Conservation (phyloP, 2,797 vertebrate genomes). For the Numenius phaeopus region DNA sequence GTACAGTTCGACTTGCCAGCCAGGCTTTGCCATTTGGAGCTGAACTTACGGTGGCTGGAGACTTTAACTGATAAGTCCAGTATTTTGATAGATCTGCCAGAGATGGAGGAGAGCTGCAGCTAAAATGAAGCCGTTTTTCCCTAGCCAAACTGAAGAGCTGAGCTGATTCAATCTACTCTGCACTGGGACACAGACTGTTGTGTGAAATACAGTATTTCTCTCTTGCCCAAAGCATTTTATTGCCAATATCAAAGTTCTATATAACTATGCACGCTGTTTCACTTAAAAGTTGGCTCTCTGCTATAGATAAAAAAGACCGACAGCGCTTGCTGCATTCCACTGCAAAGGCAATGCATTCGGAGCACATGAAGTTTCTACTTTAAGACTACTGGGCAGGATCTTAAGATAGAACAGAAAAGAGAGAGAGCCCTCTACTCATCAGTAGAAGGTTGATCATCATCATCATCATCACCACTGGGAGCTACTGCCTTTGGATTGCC, state of each 20-base stretch:
- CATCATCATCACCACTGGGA: background rate
- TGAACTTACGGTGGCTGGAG: background rate
- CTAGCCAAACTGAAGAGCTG: background rate
- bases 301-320: background rate
- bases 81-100: background rate
- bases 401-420: background rate
- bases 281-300: constrained; percentile 22
- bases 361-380: background rate
- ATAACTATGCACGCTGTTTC: background rate
- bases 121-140: background rate
- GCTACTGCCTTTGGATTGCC: background rate
- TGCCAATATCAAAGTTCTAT: background rate
- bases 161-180: background rate
- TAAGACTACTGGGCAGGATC: background rate
- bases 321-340: background rate
- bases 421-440: background rate
- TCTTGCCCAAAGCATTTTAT: background rate
- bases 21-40: background rate
- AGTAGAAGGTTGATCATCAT: background rate
- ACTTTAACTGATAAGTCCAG: background rate
- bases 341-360: background rate
- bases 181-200: background rate
- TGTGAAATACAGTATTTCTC: background rate
- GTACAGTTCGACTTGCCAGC: background rate
- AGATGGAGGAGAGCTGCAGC: background rate